phyloP scores from a whole-genome alignment of 2,888 invertebrate genomes.

The Allophyes oxyacanthae region DNA sequence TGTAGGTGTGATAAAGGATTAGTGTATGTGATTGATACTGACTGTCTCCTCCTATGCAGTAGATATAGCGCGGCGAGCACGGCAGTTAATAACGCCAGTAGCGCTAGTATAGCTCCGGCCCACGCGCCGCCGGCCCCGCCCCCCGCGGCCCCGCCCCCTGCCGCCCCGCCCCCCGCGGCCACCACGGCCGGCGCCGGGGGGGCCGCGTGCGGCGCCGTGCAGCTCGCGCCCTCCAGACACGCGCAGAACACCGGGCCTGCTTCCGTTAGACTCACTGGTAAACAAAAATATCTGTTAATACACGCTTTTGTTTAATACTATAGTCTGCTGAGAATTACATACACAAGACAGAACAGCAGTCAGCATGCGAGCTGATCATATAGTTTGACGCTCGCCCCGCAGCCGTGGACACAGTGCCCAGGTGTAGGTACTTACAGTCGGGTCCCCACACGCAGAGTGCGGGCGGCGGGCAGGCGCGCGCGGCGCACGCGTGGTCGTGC shows the following conservation, averaged over 20 bases:
- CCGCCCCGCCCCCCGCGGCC: conserved; percentile 56
- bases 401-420: too few species aligned
- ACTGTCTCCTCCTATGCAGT: conserved; percentile 79
- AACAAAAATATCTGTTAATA: neutral
- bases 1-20: too few species aligned
- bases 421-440: conserved; percentile 68
- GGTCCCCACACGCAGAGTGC: conserved; percentile 76
- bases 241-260: conserved; percentile 74
- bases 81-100: conserved; percentile 67
- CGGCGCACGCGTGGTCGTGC: conserved; percentile 90
- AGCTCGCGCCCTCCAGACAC: conserved; percentile 75
- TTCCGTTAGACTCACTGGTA: conserved; percentile 72
- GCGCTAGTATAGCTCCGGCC: conserved; percentile 67
- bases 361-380: too few species aligned
- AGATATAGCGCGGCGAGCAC: conserved; percentile 69
- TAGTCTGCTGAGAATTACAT: too few species aligned
- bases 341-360: too few species aligned
- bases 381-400: too few species aligned
- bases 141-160: conserved; percentile 64
- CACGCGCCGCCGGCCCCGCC: conserved; percentile 60
- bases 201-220: conserved; percentile 58
- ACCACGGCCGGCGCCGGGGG: conserved; percentile 38
- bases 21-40: conserved; percentile 48
- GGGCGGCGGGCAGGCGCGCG: conserved; percentile 85
- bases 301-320: too few species aligned